Evolutionary conservation across 2,888 invertebrate species (phyloP), one percentile per base, ranked within the genome.

Genomic region (Drosophila testacea): DNA sequence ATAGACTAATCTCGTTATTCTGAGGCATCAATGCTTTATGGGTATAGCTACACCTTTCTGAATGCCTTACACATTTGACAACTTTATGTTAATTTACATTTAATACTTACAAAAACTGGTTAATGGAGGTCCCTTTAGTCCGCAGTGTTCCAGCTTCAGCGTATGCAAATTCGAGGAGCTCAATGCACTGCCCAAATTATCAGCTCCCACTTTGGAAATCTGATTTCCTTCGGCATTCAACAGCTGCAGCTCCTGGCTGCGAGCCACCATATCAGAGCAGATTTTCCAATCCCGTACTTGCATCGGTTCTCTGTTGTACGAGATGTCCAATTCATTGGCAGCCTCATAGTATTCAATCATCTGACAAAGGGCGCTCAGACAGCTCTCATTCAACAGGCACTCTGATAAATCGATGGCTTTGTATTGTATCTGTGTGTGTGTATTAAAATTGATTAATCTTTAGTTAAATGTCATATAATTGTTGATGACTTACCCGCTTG

Each of bases 281-380:
- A 97, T 95, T 90, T 96, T 95, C 97, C 97, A 98, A 9, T 97
- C 97, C 44, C 96, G 93, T 48, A 94, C 93, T 61, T 96, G 96
- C 91, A 97, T 96, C 41, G 84, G 87, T 80, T 94, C 94, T 66
- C 95, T 93, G 91, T 97, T 97, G 55, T 95, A 95, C 36, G 96
- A 95, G 74, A 98, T 95, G 91, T 96, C 95, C 70, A 98, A 92
- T 77, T 95, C 94, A 73, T 94, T 93, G 1, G 96, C 95, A 47
- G 97, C 96, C 91, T 98, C 97, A 92, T 98, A 98, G 92, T 96
- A 98, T 91, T 98, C 98, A 73, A 98, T 94, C 96, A 98, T 97
- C 92, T 98, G 97, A 91, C 97, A 97, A 59, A 98, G 92, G 46
- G 97, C 96, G 82, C 96, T 96, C 44, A 95, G 94, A 67, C 94